phyloP scores from a whole-genome alignment of 1,140 invertebrate genomes.

The Drosophila murphyi region DNA sequence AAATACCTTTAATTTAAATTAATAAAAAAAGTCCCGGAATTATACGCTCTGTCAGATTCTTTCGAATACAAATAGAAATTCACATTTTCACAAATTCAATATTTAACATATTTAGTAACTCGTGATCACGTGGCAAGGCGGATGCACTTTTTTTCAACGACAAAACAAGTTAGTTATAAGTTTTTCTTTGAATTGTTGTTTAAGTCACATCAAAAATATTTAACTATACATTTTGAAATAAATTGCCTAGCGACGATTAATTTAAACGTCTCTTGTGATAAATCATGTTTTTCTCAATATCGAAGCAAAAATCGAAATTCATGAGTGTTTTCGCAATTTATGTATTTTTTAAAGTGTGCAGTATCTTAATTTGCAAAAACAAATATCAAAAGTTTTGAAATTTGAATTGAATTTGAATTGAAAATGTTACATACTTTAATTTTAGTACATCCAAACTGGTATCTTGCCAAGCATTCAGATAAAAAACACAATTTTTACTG shows the following conservation, averaged over 20 bases:
- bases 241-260: background rate
- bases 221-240: background rate
- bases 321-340: background rate
- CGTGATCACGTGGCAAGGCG: slow-evolving; percentile 51
- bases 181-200: background rate
- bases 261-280: background rate
- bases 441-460: slow-evolving; percentile 7
- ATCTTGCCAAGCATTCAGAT: background rate
- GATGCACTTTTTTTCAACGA: slow-evolving; percentile 43
- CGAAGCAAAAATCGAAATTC: background rate
- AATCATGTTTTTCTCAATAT: slow-evolving; percentile 2
- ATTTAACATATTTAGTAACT: slow-evolving; percentile 62
- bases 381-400: background rate
- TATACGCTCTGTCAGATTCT: no score
- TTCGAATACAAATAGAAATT: no score
- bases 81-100: background rate
- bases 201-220: background rate
- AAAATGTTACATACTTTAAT: no score
- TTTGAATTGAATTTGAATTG: no score
- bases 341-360: no score
- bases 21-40: background rate
- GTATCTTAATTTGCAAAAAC: no score
- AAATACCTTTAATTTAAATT: slow-evolving; percentile 2
- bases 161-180: background rate
- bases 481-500: slow-evolving; percentile 1